A percentile compares a stretch with the other conserved stretches of the same genome.
Evolutionary conservation across 2,113 vertebrate species (phyloP).

Genomic region (Puntigrus tetrazona): DNA sequence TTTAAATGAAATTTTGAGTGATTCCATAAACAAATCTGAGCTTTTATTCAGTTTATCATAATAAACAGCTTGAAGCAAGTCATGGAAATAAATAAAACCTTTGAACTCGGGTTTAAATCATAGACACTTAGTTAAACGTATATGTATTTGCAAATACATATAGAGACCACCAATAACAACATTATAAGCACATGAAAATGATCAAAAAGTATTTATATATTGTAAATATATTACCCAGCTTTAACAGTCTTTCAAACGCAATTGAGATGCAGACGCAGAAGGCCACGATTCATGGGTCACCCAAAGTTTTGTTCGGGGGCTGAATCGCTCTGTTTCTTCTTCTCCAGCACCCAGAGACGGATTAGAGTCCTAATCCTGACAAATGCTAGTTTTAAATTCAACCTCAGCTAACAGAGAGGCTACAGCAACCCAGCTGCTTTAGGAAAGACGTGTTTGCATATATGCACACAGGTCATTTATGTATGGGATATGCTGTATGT

Average conservation of each 20-base stretch:
- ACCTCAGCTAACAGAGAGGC: constrained; percentile 53
- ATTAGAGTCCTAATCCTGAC: constrained; percentile 76
- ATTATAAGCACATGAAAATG: not conserved
- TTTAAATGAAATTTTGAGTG: too few relatives aligned
- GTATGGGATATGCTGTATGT: not conserved
- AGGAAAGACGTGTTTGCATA: not conserved
- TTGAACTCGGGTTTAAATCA: not conserved
- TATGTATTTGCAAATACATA: not conserved
- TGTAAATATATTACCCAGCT: not conserved
- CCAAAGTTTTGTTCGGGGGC: constrained; percentile 67
- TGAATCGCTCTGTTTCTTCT: constrained; percentile 71
- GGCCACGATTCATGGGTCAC: constrained; percentile 40
- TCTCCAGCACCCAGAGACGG: constrained; percentile 72
- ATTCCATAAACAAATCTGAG: too few relatives aligned
- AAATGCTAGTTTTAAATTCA: constrained; percentile 68
- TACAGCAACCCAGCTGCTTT: constrained; percentile 65
- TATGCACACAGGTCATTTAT: constrained; percentile 56
- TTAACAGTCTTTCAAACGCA: not conserved
- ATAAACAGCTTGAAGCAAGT: not conserved
- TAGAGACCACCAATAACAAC: too few relatives aligned
- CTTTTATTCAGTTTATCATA: not conserved
- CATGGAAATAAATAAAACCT: not conserved
- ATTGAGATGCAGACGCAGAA: not conserved
- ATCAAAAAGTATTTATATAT: not conserved
- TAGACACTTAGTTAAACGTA: not conserved